These are phyloP conservation scores for Drosophila dunni DNA, from an alignment of 1,140 invertebrate species.

Conservation along the genomic window DNA sequence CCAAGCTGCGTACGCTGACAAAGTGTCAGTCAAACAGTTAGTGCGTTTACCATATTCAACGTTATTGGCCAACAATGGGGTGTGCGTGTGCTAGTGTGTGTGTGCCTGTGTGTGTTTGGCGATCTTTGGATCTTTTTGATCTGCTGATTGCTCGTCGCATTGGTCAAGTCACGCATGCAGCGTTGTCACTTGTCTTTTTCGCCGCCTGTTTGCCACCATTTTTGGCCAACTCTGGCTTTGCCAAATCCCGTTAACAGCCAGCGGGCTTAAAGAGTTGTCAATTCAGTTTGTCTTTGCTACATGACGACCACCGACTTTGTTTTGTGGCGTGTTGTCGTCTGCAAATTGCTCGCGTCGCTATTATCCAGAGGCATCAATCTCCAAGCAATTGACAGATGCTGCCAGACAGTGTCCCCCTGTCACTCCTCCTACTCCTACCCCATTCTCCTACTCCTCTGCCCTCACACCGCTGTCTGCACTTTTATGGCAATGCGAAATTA, in stretches of 20 bases:
- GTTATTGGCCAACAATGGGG: constrained; percentile 30
- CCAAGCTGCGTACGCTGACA: constrained; percentile 45
- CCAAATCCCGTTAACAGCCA: constrained; percentile 52
- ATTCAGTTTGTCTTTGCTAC: constrained; percentile 63
- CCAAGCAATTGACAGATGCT: constrained; percentile 72
- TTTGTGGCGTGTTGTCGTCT: constrained; percentile 73
- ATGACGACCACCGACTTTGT: constrained; percentile 63
- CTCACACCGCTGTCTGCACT: constrained; percentile 52
- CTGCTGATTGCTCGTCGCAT: neutral
- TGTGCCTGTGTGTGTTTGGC: constrained; percentile 17
- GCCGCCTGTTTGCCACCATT: constrained; percentile 57
- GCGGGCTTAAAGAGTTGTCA: constrained; percentile 76
- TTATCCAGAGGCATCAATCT: constrained; percentile 82
- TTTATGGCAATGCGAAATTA: constrained; percentile 80
- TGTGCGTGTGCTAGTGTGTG: constrained; percentile 13
- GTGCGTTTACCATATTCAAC: constrained; percentile 69
- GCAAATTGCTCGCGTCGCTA: constrained; percentile 82
- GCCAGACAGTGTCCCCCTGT: constrained; percentile 18
- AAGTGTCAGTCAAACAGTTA: constrained; percentile 40
- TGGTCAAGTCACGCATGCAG: constrained; percentile 72
- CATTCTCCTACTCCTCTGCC: neutral
- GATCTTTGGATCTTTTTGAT: constrained; percentile 1
- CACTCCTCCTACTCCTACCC: constrained; percentile 1
- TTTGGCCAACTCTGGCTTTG: constrained; percentile 79
- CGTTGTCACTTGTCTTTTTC: constrained; percentile 72